Evolutionary conservation across 2,888 invertebrate genomes (phyloP).

Genomic region (Parelbella ahira): DNA sequence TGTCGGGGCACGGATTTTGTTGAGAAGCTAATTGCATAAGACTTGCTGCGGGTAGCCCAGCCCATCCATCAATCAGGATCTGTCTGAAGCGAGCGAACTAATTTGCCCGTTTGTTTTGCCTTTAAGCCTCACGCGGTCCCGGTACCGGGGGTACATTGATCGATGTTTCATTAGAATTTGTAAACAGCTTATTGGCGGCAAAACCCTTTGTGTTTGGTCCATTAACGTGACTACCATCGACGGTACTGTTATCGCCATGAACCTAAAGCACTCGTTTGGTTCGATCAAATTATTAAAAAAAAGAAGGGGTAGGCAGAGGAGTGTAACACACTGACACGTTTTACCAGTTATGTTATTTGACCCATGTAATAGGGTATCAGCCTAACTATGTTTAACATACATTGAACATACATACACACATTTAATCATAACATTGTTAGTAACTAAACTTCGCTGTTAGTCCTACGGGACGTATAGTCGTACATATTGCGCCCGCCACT

Average conservation of each 20-base stretch:
- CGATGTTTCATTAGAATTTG: constrained; percentile 39
- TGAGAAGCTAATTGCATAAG: constrained; percentile 58
- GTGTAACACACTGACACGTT: too few species aligned
- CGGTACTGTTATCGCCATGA: too few species aligned
- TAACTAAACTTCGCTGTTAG: too few species aligned
- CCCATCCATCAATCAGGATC: constrained; percentile 76
- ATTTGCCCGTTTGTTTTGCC: constrained; percentile 77
- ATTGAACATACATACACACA: too few species aligned
- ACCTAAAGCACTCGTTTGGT: too few species aligned
- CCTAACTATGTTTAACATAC: too few species aligned
- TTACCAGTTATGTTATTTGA: too few species aligned
- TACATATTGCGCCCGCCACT: constrained; percentile 13
- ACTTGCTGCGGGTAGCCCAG: constrained; percentile 50
- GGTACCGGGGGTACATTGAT: constrained; percentile 36
- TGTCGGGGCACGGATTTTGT: constrained; percentile 43
- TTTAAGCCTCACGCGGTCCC: constrained; percentile 59
- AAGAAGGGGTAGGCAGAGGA: too few species aligned
- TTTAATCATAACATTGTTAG: too few species aligned
- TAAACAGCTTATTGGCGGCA: constrained; percentile 19
- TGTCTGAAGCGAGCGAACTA: constrained; percentile 63
- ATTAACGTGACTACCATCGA: neutral
- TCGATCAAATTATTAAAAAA: too few species aligned
- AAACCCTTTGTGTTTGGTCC: constrained; percentile 1
- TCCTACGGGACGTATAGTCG: constrained; percentile 18
- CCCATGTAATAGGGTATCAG: too few species aligned